Base-by-base conservation (phyloP, 2,797 vertebrate species). In the Enteromius unitaeniatus region DNA sequence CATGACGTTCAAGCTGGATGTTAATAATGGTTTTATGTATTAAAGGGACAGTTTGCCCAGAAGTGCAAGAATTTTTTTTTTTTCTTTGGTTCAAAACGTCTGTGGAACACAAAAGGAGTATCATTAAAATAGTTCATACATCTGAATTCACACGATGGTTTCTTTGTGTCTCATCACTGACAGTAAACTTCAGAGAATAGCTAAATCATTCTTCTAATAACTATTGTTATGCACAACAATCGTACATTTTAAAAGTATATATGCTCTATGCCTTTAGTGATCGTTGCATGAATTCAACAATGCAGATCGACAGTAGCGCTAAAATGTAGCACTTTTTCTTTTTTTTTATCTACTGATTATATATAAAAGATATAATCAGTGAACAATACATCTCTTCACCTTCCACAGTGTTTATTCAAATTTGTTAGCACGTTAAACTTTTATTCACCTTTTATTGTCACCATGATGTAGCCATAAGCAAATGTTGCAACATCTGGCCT, bases 301-400 rank as follows among this genome's bases (percentile, higher is more conserved):
- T 68, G 51, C 64, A 83, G 49, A 83, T 68, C 15, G 7, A 55
- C 49, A 68, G 64, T 83, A 83, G 82, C 64, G 69, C 4, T 78
- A 47, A 82, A 69, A 78, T 83, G 74, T 83, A 83, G 82, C 82
- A 83, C 51, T 34, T 34, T 34, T 34, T 31, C 2, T 28, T 78
- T 83, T 83, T 26, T 40, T 37, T 19, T 40, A 40, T 19, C 26
- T 49, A 34, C 9, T 26, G n/a, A 45, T 42, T 26, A 28, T 45
- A 15, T 60, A 4, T 51, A 23, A 74, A 64, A 19, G 4, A 62
- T 40, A 31, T 58, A 55, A 8, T 72, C 37, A 72, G n/a, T 45
- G 34, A 40, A 26, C 2, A 40, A 51, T 40, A 40, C 34, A 19
- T 79, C 1, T 37, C 21, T 53, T 79, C 3, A 42, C 23, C 34